Percentiles rank a stretch among this genome's conserved stretches.
phyloP scores from a whole-genome alignment of 2,888 invertebrate species.

The Caenorhabditis sp. region DNA sequence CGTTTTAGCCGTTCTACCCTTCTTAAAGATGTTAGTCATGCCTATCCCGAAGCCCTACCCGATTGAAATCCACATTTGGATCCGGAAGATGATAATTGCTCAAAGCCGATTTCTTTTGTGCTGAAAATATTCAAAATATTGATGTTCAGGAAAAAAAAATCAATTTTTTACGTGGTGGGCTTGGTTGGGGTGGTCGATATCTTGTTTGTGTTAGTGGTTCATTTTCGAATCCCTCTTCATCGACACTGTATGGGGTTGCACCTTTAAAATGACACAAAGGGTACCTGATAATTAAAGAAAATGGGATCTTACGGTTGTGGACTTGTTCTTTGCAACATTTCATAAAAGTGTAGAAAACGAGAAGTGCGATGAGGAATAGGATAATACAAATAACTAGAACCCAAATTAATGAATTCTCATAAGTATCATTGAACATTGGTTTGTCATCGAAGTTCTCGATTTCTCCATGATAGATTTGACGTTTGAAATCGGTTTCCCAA shows the following conservation, averaged over 20 bases:
- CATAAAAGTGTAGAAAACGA: constrained; percentile 32
- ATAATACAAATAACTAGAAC: constrained; percentile 25
- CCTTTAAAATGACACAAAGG: not conserved
- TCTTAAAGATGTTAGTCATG: no score
- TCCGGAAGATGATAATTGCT: constrained; percentile 36
- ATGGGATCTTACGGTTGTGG: constrained; percentile 8
- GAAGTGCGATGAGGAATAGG: constrained; percentile 2
- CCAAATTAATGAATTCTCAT: constrained; percentile 24
- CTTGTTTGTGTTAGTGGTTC: constrained; percentile 12
- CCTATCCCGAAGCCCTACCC: not conserved
- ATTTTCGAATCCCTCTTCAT: constrained; percentile 16
- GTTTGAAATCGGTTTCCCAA: constrained; percentile 53
- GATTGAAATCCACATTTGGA: constrained; percentile 42
- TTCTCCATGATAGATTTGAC: constrained; percentile 34
- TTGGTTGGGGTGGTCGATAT: constrained; percentile 29
- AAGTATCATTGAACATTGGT: not conserved
- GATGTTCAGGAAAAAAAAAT: not conserved
- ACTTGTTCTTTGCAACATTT: constrained; percentile 32
- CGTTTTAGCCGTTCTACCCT: no score
- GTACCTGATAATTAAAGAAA: not conserved
- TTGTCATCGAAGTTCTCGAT: constrained; percentile 4
- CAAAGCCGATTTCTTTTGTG: constrained; percentile 9
- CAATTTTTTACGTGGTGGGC: constrained; percentile 24
- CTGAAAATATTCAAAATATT: constrained; percentile 5
- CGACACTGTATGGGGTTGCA: not conserved